A percentile compares a stretch with the other conserved stretches of the same genome.
phyloP scores from a whole-genome alignment of 2,888 invertebrate species.

The Zonitis immaculata region DNA sequence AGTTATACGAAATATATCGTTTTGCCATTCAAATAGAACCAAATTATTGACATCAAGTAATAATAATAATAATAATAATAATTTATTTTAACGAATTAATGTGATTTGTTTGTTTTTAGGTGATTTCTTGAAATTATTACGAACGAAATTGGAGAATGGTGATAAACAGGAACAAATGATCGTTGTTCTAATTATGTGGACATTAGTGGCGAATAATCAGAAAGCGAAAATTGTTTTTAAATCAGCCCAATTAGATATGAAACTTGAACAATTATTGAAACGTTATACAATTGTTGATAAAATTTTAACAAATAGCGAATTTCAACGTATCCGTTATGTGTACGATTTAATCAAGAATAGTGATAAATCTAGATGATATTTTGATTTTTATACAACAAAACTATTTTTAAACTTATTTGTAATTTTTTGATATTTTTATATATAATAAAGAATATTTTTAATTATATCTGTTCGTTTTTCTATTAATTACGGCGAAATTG shows the following conservation, averaged over 20 bases:
- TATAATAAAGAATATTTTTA: too few relatives aligned
- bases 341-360: constrained; percentile 37
- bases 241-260: constrained; percentile 49
- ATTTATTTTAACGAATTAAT: constrained; percentile 6
- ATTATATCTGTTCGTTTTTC: too few relatives aligned
- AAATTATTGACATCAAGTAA: constrained; percentile 52
- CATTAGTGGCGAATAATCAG: constrained; percentile 64
- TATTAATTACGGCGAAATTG: too few relatives aligned
- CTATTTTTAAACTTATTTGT: constrained; percentile 1
- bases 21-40: constrained; percentile 53
- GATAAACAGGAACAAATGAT: constrained; percentile 48
- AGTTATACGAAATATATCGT: constrained; percentile 54
- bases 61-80: constrained; percentile 9
- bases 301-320: constrained; percentile 34
- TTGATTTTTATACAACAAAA: neutral
- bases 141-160: constrained; percentile 47
- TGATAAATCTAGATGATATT: constrained; percentile 14
- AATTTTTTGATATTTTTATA: too few relatives aligned
- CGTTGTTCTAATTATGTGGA: constrained; percentile 59
- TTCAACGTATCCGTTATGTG: constrained; percentile 41
- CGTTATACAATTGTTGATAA: constrained; percentile 41
- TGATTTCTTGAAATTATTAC: constrained; percentile 51
- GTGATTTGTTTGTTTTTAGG: too few relatives aligned
- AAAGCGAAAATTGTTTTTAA: constrained; percentile 58
- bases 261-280: constrained; percentile 50